Percentiles rank a stretch among this genome's conserved stretches.
These are phyloP conservation scores for Oreonectes daqikongensis DNA, from an alignment of 2,797 vertebrate genomes.

Conservation along the genomic window DNA sequence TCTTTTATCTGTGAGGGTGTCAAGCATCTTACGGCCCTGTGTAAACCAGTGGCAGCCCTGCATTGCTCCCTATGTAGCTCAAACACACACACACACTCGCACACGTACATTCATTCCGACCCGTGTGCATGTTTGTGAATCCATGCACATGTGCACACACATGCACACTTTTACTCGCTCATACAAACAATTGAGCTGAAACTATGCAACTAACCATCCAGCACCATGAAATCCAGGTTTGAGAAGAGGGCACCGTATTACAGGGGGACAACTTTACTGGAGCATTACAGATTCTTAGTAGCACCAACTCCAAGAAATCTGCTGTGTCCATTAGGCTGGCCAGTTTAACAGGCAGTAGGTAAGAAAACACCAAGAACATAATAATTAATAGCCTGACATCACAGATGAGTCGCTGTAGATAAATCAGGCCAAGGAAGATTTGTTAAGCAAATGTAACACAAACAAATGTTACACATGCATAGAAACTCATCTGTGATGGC, in stretches of 20 bases:
- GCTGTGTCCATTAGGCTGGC: slow-evolving; percentile 32
- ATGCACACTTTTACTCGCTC: slow-evolving; percentile 4
- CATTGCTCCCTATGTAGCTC: slow-evolving; percentile 39
- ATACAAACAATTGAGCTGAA: slow-evolving; percentile 34
- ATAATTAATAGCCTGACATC: not conserved
- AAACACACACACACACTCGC: slow-evolving; percentile 16
- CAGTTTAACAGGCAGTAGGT: slow-evolving; percentile 8
- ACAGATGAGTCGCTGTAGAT: slow-evolving; percentile 15
- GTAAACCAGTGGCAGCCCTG: slow-evolving; percentile 56
- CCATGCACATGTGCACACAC: slow-evolving; percentile 28
- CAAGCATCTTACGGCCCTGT: slow-evolving; percentile 63
- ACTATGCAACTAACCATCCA: slow-evolving; percentile 25
- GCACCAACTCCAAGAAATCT: slow-evolving; percentile 52
- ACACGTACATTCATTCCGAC: slow-evolving; percentile 29
- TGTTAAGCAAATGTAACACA: not conserved
- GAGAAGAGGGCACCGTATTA: slow-evolving; percentile 17
- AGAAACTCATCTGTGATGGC: slow-evolving; percentile 1
- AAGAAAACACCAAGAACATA: not conserved
- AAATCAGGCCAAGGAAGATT: slow-evolving; percentile 16
- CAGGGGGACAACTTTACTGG: slow-evolving; percentile 36
- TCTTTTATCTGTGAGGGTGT: slow-evolving; percentile 54
- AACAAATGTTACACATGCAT: not conserved
- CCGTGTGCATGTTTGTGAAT: slow-evolving; percentile 11
- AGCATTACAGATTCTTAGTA: slow-evolving; percentile 50
- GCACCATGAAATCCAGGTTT: slow-evolving; percentile 48